phyloP scores from a whole-genome alignment of 2,888 invertebrate species.

The Cataglyphis altisquamis region DNA sequence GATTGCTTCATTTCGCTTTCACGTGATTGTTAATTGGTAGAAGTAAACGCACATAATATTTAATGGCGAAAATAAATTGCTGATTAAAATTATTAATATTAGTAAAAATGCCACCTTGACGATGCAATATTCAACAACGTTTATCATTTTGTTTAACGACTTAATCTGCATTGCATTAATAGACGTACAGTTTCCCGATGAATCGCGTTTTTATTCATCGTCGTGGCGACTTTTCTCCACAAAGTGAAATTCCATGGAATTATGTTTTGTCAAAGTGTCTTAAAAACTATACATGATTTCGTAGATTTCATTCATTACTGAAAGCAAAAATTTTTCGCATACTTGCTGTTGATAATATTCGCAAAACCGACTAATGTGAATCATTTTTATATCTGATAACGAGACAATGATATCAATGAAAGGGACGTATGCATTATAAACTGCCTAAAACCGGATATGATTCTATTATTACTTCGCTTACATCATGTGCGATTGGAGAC shows the following conservation, averaged over 20 bases:
- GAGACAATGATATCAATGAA: background rate
- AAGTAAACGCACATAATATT: background rate
- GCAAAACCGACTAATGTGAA: background rate
- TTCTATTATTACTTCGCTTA: background rate
- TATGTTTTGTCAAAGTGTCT: background rate
- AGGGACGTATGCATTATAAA: constrained; percentile 3
- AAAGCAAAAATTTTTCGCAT: background rate
- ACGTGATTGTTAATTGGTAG: background rate
- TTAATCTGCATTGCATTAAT: constrained; percentile 13
- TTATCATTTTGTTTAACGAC: background rate
- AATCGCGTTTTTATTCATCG: background rate
- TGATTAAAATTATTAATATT: background rate
- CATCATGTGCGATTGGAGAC: background rate
- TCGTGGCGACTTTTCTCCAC: background rate
- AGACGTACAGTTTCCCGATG: background rate
- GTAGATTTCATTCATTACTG: background rate
- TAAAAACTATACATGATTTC: background rate
- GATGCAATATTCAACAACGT: background rate
- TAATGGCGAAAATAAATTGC: background rate
- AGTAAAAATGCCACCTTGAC: background rate
- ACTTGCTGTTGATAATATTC: background rate
- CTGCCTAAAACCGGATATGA: background rate
- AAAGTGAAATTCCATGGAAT: background rate
- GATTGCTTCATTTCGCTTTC: constrained; percentile 24
- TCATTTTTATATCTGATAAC: background rate